Evolutionary conservation across 2,888 invertebrate species (phyloP).

Genomic region (Metacarcinus magister): DNA sequence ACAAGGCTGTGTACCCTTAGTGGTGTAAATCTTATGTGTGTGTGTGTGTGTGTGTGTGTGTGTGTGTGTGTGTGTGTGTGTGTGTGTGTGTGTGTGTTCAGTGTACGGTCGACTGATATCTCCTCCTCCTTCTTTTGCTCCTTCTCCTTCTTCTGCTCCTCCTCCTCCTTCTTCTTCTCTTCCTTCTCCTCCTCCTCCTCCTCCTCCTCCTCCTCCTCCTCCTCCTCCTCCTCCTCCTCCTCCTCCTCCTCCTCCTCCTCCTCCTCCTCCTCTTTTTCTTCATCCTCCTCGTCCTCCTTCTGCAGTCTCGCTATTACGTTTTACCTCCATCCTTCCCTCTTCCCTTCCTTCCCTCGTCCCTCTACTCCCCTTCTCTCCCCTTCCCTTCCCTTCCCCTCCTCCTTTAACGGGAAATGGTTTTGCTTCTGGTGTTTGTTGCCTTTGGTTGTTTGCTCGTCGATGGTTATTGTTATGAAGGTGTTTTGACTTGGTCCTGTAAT

Average conservation of each 20-base stretch:
- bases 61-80: no score
- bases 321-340: background rate
- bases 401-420: background rate
- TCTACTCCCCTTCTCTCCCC: no score
- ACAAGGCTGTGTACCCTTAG: background rate
- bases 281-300: background rate
- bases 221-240: background rate
- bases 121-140: no score
- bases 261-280: background rate
- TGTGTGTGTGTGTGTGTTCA: background rate
- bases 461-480: background rate
- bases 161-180: background rate
- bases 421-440: background rate
- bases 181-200: background rate
- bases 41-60: no score
- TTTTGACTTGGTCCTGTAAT: background rate
- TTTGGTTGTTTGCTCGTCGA: background rate
- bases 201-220: background rate
- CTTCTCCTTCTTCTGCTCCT: background rate
- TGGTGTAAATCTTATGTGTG: no score
- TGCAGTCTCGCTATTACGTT: background rate
- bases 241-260: background rate
- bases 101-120: background rate
- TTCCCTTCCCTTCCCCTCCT: background rate
- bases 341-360: background rate